Percentiles rank a stretch among this genome's conserved stretches.
These are phyloP conservation scores for Capreolus pygargus DNA, from an alignment of 2,113 vertebrate species.

Conservation along the genomic window DNA sequence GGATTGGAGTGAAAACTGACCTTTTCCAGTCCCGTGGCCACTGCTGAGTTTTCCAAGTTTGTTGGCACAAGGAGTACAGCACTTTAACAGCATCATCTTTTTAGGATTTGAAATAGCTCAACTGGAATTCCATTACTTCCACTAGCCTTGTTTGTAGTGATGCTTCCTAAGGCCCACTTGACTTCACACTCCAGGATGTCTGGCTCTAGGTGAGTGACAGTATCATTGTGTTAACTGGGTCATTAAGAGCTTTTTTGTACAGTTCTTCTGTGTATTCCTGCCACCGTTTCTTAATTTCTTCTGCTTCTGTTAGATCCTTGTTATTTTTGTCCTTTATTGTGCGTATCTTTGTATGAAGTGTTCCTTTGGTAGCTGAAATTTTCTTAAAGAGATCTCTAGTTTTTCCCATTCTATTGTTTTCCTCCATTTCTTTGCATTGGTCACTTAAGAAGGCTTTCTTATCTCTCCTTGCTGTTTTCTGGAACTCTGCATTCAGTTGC, in stretches of 20 bases:
- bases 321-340: not conserved
- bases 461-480: not conserved
- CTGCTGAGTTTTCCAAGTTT: not conserved
- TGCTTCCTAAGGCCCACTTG: not conserved
- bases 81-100: not conserved
- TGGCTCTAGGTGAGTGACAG: not conserved
- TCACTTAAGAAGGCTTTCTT: not conserved
- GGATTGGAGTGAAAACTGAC: not conserved
- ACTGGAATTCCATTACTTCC: not conserved
- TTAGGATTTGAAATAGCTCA: not conserved
- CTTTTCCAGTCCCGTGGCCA: not conserved
- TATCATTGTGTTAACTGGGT: not conserved
- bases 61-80: not conserved
- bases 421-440: not conserved
- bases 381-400: not conserved
- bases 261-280: not conserved
- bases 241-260: not conserved
- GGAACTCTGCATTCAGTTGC: not conserved
- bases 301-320: not conserved
- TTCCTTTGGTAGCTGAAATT: not conserved
- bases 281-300: not conserved
- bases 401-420: not conserved
- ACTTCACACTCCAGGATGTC: not conserved
- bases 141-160: not conserved
- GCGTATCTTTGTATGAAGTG: not conserved